phyloP scores from a whole-genome alignment of 2,797 vertebrate genomes.

The Alauda arvensis region DNA sequence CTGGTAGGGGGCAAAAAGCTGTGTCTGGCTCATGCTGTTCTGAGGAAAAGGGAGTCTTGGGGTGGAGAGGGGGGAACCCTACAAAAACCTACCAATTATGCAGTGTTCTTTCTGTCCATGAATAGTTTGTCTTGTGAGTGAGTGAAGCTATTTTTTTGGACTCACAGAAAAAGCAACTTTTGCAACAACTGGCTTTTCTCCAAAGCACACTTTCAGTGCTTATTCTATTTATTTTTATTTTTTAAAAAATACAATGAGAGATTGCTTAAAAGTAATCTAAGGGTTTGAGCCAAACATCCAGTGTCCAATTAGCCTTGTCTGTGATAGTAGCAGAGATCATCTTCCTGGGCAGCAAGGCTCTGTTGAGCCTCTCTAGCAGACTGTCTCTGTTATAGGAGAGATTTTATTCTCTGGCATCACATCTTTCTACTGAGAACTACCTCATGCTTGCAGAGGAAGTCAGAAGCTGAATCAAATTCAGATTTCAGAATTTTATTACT shows the following conservation, averaged over 20 bases:
- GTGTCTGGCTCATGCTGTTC: constrained; percentile 53
- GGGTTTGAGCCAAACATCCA: neutral
- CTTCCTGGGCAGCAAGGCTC: neutral
- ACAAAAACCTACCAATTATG: constrained; percentile 38
- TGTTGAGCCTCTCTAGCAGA: neutral
- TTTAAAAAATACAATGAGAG: neutral
- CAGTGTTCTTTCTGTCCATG: constrained; percentile 19
- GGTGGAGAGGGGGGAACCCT: neutral
- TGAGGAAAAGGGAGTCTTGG: constrained; percentile 30
- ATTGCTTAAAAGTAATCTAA: neutral
- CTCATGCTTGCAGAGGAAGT: neutral
- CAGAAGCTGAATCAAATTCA: neutral
- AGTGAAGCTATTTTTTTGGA: constrained; percentile 27
- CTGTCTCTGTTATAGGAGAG: neutral
- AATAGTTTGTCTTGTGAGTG: constrained; percentile 34
- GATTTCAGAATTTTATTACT: neutral
- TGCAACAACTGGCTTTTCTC: constrained; percentile 19
- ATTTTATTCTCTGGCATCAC: neutral
- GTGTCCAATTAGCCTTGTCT: neutral
- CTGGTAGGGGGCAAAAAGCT: constrained; percentile 32
- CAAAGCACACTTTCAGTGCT: neutral
- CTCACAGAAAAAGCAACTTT: constrained; percentile 19
- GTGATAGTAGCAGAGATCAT: neutral
- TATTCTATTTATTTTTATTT: neutral
- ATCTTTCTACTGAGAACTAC: neutral